Evolutionary conservation across 2,113 vertebrate species (phyloP).

Genomic region (Pseudorasbora parva): DNA sequence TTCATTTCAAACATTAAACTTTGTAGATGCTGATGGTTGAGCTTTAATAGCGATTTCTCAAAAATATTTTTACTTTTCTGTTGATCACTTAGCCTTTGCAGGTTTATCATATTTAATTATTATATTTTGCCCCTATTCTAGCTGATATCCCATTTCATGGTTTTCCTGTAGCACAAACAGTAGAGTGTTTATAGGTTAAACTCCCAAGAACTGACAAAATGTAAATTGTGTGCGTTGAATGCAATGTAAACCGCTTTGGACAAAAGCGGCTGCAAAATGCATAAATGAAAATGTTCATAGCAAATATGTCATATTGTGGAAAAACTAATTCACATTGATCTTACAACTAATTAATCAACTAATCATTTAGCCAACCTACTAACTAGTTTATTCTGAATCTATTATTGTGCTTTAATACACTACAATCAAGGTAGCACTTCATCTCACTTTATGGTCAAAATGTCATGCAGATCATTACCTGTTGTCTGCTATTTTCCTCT

Average conservation of each 20-base stretch:
- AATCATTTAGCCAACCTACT: not conserved
- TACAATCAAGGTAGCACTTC: not conserved
- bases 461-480: not conserved
- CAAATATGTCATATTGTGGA: not conserved
- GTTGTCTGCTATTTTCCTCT: not conserved
- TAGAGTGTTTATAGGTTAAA: too few species aligned
- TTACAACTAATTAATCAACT: not conserved
- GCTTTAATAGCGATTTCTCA: not conserved
- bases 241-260: too few species aligned
- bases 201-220: too few species aligned
- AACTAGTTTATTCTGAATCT: not conserved
- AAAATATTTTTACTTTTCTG: too few species aligned
- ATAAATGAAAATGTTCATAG: too few species aligned
- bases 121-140: not conserved
- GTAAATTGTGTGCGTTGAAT: too few species aligned
- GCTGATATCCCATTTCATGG: not conserved
- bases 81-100: not conserved
- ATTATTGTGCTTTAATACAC: not conserved
- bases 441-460: conserved; percentile 11
- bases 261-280: too few species aligned
- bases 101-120: not conserved
- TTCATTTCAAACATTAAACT: not conserved
- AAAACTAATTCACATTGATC: not conserved
- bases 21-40: not conserved
- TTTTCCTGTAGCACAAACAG: too few species aligned